Base-by-base conservation (phyloP, 2,888 invertebrate genomes). In the Melinopterus prodromus region DNA sequence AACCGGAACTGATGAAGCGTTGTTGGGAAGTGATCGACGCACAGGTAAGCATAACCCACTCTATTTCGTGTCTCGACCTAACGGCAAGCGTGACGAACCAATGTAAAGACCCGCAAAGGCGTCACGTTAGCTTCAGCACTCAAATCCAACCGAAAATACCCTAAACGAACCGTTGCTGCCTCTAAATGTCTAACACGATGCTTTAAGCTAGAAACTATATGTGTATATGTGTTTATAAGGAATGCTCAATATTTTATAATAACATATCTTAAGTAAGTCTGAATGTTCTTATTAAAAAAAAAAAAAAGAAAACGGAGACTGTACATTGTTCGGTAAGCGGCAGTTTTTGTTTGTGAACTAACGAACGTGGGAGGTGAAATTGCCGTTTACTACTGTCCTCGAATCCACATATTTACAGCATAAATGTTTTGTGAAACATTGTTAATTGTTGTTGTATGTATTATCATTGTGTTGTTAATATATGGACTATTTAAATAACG, bases 1-100 rank as follows among this genome's bases (percentile, higher is more conserved):
- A 99, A 90, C 97, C 97, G 80, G 98, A 98, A 88, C 92, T 99
- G 85, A 98, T 98, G 97, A 96, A 97, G 90, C 92, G 97, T 85
- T 98, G 98, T 91, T 98, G 97, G 97, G 97, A 98, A 92, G 98
- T 98, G 82, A 98, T 99, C 88, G 98, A 98, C 91, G 98, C 98
- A 79, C 96, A 96, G 95, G 96, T 96, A 93, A 93, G 93, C 91
- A 87, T 90, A 80, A 84, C 86, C 79, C 87, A 88, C 83, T 88
- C 89, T 79, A 84, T 89, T 80, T 88, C 88, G 81, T 88, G 87
- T 83, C 86, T 88, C 81, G 88, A 89, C 82, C 83, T 88, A 80
- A 86, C 86, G 79, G 82, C 83, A 35, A 80, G 80, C 75, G 71
- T 79, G 71, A 78, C 81, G 70, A 77, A 77, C 74, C 81, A 81